These are phyloP conservation scores for Sciurus niger DNA, from an alignment of 2,113 vertebrate genomes.

Conservation along the genomic window DNA sequence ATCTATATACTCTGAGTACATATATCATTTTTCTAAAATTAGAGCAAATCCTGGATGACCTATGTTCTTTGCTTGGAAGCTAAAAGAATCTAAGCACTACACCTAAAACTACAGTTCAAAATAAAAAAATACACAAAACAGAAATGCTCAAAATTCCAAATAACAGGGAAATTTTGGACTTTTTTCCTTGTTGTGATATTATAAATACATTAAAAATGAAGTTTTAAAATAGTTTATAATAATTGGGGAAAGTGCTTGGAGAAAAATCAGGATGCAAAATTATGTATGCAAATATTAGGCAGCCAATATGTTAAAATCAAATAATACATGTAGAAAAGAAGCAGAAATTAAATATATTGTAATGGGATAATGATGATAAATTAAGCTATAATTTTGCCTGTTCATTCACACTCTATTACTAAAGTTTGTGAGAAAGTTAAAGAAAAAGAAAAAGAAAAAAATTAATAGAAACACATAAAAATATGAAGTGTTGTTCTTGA, in stretches of 20 bases:
- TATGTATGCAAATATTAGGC: constrained; percentile 5
- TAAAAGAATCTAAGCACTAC: not conserved
- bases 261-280: constrained; percentile 39
- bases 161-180: not conserved
- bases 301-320: not conserved
- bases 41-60: constrained; percentile 6
- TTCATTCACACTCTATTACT: not conserved
- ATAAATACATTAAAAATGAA: not conserved
- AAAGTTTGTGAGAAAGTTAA: not conserved
- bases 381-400: not conserved
- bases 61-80: not conserved
- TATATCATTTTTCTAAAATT: not conserved
- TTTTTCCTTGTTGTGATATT: not conserved
- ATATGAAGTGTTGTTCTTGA: not conserved
- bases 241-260: not conserved
- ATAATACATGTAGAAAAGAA: not conserved
- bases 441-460: not conserved
- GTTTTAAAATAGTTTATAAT: not conserved
- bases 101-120: not conserved
- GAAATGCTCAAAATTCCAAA: not conserved
- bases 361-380: not conserved
- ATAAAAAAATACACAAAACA: not conserved
- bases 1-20: not conserved
- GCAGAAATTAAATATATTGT: not conserved
- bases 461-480: not conserved